These are phyloP conservation scores for Daktulosphaira vitifoliae DNA, from an alignment of 1,140 invertebrate genomes.

Conservation along the genomic window DNA sequence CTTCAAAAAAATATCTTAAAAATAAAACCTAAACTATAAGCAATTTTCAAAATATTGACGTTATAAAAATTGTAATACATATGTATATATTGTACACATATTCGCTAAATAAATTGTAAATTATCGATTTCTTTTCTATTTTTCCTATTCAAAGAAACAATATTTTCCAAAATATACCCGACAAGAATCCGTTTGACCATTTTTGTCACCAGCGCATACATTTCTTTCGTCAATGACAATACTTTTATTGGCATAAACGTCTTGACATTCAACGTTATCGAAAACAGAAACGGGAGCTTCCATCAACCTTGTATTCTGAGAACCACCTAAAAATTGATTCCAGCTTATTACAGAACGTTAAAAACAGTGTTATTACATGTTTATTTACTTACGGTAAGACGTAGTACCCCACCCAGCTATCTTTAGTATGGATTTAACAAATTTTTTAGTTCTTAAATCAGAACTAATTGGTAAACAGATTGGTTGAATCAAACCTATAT, in stretches of 20 bases:
- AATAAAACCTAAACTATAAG: too few relatives aligned
- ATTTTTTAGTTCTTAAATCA: constrained; percentile 45
- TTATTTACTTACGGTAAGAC: constrained; percentile 50
- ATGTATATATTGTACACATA: too few relatives aligned
- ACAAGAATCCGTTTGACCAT: constrained; percentile 13
- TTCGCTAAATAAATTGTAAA: too few relatives aligned
- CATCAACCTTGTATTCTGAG: constrained; percentile 53
- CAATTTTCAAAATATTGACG: too few relatives aligned
- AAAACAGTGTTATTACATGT: constrained; percentile 37
- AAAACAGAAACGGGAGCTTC: constrained; percentile 65
- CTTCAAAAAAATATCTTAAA: too few relatives aligned
- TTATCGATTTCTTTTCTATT: too few relatives aligned
- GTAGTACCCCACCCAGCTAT: constrained; percentile 68
- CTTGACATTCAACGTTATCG: constrained; percentile 50
- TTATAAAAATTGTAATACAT: too few relatives aligned
- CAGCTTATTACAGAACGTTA: too few relatives aligned
- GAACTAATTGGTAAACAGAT: constrained; percentile 62
- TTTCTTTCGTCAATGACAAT: constrained; percentile 9
- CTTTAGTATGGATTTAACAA: constrained; percentile 50
- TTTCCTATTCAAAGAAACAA: too few relatives aligned
- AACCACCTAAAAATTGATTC: constrained; percentile 57
- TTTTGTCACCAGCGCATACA: constrained; percentile 36
- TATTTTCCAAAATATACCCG: too few relatives aligned
- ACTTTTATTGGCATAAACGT: not conserved
- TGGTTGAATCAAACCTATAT: constrained; percentile 56